Conservation (phyloP, 1,140 invertebrate genomes). For the Penaeus chinensis region DNA sequence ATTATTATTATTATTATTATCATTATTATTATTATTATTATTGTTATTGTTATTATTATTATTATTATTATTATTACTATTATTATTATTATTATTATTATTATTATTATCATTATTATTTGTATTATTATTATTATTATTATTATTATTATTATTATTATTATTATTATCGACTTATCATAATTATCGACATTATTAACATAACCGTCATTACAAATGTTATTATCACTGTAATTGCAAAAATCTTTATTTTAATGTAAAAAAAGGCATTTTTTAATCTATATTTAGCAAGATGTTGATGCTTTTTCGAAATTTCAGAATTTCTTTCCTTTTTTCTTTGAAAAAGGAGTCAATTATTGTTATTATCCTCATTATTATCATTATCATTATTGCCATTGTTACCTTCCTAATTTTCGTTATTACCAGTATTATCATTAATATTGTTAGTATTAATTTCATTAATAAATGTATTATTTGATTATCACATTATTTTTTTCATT, state of each 20-base stretch:
- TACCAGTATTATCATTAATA: conserved; percentile 1
- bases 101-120: conserved; percentile 12
- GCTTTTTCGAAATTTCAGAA: too few species aligned
- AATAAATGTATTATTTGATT: background rate
- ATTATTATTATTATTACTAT: conserved; percentile 12
- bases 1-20: too few species aligned
- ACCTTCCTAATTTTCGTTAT: background rate
- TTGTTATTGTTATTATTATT: conserved; percentile 7
- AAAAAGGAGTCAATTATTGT: too few species aligned
- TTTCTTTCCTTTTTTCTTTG: too few species aligned
- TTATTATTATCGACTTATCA: background rate
- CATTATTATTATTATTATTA: conserved; percentile 7
- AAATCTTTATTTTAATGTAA: too few species aligned
- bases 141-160: conserved; percentile 12
- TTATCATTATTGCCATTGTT: conserved; percentile 12
- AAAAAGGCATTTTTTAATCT: too few species aligned
- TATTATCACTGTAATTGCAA: too few species aligned
- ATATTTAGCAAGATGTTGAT: too few species aligned
- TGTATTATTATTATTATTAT: conserved; percentile 4
- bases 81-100: conserved; percentile 12
- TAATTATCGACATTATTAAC: background rate
- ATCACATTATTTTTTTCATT: conserved; percentile 2
- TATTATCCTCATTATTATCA: conserved; percentile 7
- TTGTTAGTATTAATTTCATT: background rate
- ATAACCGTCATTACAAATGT: too few species aligned